phyloP scores from a whole-genome alignment of 2,888 invertebrate genomes.

The Heteromurus nitidus region DNA sequence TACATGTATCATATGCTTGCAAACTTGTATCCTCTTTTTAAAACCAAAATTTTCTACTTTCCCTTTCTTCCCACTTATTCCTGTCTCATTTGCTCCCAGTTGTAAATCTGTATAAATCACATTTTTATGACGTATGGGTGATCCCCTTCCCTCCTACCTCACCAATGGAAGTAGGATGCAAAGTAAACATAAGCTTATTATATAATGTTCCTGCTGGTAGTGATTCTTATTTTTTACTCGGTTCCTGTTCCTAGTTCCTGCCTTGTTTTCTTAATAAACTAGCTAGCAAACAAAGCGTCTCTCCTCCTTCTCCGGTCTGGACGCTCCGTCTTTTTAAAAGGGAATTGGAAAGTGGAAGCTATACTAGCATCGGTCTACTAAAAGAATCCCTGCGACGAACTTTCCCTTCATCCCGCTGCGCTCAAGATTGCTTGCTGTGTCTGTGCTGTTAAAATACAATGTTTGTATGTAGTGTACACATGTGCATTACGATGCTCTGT shows the following conservation, averaged over 20 bases:
- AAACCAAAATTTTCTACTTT: neutral
- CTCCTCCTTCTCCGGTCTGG: neutral
- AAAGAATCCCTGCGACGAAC: neutral
- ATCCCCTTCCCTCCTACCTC: neutral
- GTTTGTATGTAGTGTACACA: neutral
- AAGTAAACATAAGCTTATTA: neutral
- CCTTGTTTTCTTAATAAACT: neutral
- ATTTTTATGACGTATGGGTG: constrained; percentile 29
- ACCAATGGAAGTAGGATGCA: neutral
- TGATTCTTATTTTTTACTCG: neutral
- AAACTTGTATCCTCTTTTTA: no score
- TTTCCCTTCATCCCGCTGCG: constrained; percentile 26
- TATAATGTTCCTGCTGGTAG: neutral
- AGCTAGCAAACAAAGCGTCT: neutral
- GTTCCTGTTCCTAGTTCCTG: neutral
- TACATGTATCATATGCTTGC: no score
- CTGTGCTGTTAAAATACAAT: neutral
- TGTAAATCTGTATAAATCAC: constrained; percentile 37
- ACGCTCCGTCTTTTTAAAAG: constrained; percentile 3
- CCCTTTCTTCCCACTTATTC: neutral
- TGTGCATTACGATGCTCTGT: neutral
- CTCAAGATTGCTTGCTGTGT: constrained; percentile 28
- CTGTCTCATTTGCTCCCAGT: constrained; percentile 11
- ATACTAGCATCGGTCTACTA: no score
- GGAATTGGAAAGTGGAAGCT: constrained; percentile 24